Percentiles rank a stretch among this genome's conserved stretches.
phyloP scores from a whole-genome alignment of 2,113 vertebrate species.

The Cyprinodon variegatus region DNA sequence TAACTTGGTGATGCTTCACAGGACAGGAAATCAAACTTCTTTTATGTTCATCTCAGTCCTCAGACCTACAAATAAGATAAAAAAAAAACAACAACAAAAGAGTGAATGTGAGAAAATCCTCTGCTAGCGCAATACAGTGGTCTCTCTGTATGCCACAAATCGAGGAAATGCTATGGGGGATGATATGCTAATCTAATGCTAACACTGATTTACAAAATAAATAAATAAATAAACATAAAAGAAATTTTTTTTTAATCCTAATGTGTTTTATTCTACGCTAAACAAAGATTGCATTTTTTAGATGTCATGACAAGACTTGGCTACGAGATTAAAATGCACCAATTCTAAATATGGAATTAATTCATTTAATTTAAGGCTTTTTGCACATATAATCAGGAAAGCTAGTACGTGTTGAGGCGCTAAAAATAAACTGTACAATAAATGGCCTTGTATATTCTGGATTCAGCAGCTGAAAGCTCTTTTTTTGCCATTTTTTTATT shows the following conservation, averaged over 20 bases:
- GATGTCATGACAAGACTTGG: neutral
- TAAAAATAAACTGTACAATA: constrained; percentile 20
- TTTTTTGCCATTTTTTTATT: neutral
- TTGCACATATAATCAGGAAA: too few species aligned
- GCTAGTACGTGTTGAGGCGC: neutral
- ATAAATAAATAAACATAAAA: too few species aligned
- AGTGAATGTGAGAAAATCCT: neutral
- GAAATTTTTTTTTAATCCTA: too few species aligned
- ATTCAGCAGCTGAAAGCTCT: constrained; percentile 8
- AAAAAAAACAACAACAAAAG: neutral
- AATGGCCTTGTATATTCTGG: constrained; percentile 26
- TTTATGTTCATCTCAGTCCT: too few species aligned
- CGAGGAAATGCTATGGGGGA: too few species aligned
- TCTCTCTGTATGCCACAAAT: too few species aligned
- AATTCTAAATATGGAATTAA: neutral
- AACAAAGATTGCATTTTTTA: neutral
- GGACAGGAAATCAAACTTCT: too few species aligned
- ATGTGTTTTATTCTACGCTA: neutral
- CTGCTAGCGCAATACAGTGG: too few species aligned
- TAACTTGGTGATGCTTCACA: neutral
- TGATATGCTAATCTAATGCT: too few species aligned
- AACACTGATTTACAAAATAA: too few species aligned
- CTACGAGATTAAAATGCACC: neutral
- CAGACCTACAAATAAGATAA: neutral
- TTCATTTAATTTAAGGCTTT: neutral